Percentiles rank a stretch among this genome's conserved stretches.
Evolutionary conservation across 2,888 invertebrate species (phyloP).

Genomic region (Sturmia bella): DNA sequence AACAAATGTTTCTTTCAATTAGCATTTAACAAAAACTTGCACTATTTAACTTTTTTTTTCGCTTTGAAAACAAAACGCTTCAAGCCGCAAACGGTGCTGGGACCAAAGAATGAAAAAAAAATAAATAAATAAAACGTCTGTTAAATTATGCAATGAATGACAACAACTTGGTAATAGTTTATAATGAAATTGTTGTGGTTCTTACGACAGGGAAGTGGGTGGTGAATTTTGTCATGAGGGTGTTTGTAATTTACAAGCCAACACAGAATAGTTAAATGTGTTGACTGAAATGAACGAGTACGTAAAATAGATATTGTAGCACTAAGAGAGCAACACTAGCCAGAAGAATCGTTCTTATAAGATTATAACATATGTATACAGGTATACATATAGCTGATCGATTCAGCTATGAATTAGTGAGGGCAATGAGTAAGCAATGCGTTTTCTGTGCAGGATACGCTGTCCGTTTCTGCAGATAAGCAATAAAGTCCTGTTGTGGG

Average conservation of each 20-base stretch:
- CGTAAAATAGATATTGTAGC: too few relatives aligned
- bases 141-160: conserved; percentile 33
- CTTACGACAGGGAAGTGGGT: conserved; percentile 27
- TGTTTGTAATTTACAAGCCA: conserved; percentile 37
- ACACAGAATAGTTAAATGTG: conserved; percentile 24
- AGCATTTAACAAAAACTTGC: conserved; percentile 30
- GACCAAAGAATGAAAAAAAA: conserved; percentile 9
- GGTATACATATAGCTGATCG: too few relatives aligned
- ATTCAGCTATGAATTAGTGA: too few relatives aligned
- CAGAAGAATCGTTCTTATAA: too few relatives aligned
- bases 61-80: conserved; percentile 27
- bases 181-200: conserved; percentile 24
- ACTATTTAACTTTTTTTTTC: conserved; percentile 11
- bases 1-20: conserved; percentile 38
- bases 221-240: conserved; percentile 31
- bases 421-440: too few relatives aligned
- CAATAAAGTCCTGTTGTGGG: too few relatives aligned
- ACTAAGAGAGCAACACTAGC: too few relatives aligned
- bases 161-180: conserved; percentile 12
- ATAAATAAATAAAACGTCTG: conserved; percentile 32
- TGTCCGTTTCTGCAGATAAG: too few relatives aligned
- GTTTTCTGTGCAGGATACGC: too few relatives aligned
- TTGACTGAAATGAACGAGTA: conserved; percentile 5
- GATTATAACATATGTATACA: too few relatives aligned
- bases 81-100: conserved; percentile 27